Percentiles rank a stretch among this genome's conserved stretches.
Evolutionary conservation across 2,888 invertebrate genomes (phyloP).

Genomic region (Stratiomys singularior): DNA sequence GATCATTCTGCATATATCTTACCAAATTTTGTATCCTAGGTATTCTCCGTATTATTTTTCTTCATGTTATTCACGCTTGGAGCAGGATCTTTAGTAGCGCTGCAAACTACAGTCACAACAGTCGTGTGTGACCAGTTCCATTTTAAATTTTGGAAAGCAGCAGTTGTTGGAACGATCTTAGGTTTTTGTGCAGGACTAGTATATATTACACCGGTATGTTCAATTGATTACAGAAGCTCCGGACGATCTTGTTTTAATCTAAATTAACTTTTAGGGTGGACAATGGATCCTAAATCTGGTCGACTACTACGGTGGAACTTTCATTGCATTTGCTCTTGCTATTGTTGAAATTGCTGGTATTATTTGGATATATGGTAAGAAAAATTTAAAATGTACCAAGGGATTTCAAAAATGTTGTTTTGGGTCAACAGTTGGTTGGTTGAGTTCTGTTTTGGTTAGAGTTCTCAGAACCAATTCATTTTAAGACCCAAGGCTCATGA

Average conservation of each 20-base stretch:
- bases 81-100: slow-evolving; percentile 78
- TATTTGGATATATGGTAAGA: slow-evolving; percentile 71
- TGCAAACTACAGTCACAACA: slow-evolving; percentile 75
- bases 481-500: too few relatives aligned
- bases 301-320: slow-evolving; percentile 72
- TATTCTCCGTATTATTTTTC: slow-evolving; percentile 83
- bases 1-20: neutral
- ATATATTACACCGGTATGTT: slow-evolving; percentile 79
- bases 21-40: slow-evolving; percentile 64
- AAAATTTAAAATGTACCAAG: too few relatives aligned
- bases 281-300: slow-evolving; percentile 71
- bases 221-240: neutral
- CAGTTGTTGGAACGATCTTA: slow-evolving; percentile 67
- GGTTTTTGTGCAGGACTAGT: slow-evolving; percentile 76
- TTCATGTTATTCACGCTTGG: slow-evolving; percentile 84
- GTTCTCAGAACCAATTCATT: too few relatives aligned
- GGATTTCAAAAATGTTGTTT: too few relatives aligned
- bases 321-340: slow-evolving; percentile 70
- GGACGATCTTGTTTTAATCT: neutral
- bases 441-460: too few relatives aligned
- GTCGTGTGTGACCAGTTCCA: slow-evolving; percentile 75
- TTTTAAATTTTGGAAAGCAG: slow-evolving; percentile 71
- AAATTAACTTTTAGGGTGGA: slow-evolving; percentile 67
- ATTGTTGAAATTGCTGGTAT: slow-evolving; percentile 70
- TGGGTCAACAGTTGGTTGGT: too few relatives aligned